Evolutionary conservation across 2,797 vertebrate genomes (phyloP).

Genomic region (Sebastiscus tertius): DNA sequence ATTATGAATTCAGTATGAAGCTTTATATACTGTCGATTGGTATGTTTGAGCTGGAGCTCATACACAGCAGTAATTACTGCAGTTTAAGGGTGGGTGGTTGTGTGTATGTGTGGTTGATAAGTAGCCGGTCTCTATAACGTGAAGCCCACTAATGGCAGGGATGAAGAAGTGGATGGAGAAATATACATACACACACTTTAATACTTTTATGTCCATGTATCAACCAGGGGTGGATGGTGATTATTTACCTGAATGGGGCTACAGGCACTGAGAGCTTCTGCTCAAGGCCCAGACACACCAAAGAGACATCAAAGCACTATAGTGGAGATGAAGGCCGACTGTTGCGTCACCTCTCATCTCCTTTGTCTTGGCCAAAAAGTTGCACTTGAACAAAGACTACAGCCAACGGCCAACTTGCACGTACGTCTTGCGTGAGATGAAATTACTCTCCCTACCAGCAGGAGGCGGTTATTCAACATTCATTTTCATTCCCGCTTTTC

Average conservation of each 20-base stretch:
- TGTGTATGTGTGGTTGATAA: not conserved
- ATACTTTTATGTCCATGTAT: not conserved
- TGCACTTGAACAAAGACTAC: too few species aligned
- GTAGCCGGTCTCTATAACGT: not conserved
- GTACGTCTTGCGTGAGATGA: too few species aligned
- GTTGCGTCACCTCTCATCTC: too few species aligned
- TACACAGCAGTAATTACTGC: slow-evolving; percentile 44
- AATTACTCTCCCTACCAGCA: too few species aligned
- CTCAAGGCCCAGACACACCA: not conserved
- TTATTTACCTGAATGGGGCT: not conserved
- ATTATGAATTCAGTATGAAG: slow-evolving; percentile 71
- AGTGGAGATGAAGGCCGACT: too few species aligned
- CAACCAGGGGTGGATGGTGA: not conserved
- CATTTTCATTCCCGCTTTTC: not conserved
- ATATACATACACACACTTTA: not conserved
- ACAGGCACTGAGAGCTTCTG: not conserved
- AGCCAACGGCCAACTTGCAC: too few species aligned
- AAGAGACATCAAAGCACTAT: too few species aligned
- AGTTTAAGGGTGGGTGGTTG: slow-evolving; percentile 40
- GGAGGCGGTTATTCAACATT: not conserved
- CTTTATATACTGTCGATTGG: slow-evolving; percentile 51
- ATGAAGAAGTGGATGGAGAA: slow-evolving; percentile 10
- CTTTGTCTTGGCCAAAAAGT: too few species aligned
- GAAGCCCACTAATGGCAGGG: not conserved
- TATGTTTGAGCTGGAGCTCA: slow-evolving; percentile 42